Evolutionary conservation across 2,113 vertebrate genomes (phyloP), one percentile per base, ranked within the genome.

Genomic region (Phyllostomus discolor): DNA sequence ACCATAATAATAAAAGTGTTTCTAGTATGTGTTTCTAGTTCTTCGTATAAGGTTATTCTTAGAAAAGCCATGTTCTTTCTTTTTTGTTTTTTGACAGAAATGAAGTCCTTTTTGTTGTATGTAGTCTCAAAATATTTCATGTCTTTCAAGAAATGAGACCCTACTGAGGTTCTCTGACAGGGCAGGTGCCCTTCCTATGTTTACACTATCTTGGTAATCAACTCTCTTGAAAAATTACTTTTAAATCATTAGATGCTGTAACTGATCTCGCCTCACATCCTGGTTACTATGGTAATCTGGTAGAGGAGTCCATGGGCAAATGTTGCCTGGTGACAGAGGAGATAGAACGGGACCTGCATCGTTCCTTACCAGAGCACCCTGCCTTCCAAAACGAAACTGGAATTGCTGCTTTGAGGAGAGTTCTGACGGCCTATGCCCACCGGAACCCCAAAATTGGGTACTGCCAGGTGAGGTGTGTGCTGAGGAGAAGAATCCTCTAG

Each of bases 361-460:
- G 99, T 76, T 99, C 99, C 0, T 98, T 99, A 46, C 99, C 99
- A 0, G 99, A 99, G 97, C 99, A 99, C 82, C 99, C 99, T 0
- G 99, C 99, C 86, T 99, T 99, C 98, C 99, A 99, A 97, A 99
- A 98, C 4, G 99, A 99, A 94, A 99, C 98, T 0, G 99, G 99
- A 1, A 99, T 99, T 0, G 99, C 99, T 0, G 99, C 99, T 0
- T 98, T 99, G 22, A 97, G 99, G 8, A 98, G 99, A 4, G 99
- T 99, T 50, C 99, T 99, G 90, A 99, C 99, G 0, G 99, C 99
- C 0, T 99, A 99, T 0, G 99, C 99, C 0, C 98, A 99, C 97
- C 99, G 99, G 93, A 99, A 99, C 98, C 99, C 99, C n/a, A 99
- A 98, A 97, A 99, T 99, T 26, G 99, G 99, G 66, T 99, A 99